Evolutionary conservation across 2,797 vertebrate species (phyloP).

Genomic region (Tenualosa ilisha): DNA sequence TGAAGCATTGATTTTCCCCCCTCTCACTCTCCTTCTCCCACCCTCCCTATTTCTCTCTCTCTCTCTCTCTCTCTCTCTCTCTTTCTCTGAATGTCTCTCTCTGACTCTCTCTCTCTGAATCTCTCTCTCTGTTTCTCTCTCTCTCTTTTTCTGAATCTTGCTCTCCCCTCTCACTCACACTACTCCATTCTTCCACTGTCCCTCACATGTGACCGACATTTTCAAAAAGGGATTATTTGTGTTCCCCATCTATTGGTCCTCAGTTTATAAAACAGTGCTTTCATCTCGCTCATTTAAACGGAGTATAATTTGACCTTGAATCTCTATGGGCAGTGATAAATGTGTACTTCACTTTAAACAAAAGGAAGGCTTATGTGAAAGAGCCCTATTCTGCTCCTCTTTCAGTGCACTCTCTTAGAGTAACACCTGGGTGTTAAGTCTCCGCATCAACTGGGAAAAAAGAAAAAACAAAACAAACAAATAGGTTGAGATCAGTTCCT

Average conservation of each 20-base stretch:
- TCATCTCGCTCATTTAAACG: constrained; percentile 53
- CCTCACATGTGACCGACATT: constrained; percentile 32
- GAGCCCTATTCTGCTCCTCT: not conserved
- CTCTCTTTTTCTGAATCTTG: constrained; percentile 4
- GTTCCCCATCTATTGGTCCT: constrained; percentile 14
- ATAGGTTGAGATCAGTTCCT: not conserved
- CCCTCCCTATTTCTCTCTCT: constrained; percentile 38
- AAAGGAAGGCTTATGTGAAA: not conserved
- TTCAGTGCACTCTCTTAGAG: not conserved
- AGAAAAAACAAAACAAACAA: not conserved
- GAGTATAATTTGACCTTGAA: constrained; percentile 65
- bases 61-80: constrained; percentile 25
- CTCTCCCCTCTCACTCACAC: constrained; percentile 41
- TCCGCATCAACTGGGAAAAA: not conserved
- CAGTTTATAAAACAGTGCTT: not conserved
- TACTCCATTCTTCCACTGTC: constrained; percentile 40
- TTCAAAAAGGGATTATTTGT: constrained; percentile 38
- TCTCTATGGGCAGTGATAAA: constrained; percentile 26
- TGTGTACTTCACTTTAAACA: constrained; percentile 14
- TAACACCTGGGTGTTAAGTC: constrained; percentile 3
- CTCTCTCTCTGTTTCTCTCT: constrained; percentile 26
- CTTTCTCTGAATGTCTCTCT: constrained; percentile 22
- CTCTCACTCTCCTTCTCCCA: constrained; percentile 48
- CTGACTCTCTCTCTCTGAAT: constrained; percentile 44
- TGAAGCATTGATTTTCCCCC: constrained; percentile 81